Base-by-base conservation (phyloP, 2,113 vertebrate species). In the Lepisosteus oculatus region DNA sequence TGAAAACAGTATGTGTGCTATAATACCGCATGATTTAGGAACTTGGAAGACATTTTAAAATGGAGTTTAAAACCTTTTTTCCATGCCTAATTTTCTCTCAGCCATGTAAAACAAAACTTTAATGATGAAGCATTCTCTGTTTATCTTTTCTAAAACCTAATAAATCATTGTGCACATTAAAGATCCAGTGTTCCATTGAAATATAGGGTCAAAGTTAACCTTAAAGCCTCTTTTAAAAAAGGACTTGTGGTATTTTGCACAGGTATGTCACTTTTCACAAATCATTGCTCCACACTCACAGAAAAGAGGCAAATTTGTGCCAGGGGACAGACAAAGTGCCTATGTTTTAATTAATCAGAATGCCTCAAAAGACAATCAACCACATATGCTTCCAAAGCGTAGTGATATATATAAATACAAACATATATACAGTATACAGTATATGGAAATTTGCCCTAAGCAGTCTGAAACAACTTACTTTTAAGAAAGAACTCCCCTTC, bases 221-320 rank as follows among this genome's bases (percentile, higher is more conserved):
- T 72, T 77, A 79, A 69, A 72, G 70, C 43, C 70, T 69, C 61
- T 73, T 83, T 82, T 81, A 84, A 80, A 77, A 78, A 70, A 78
- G 77, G 69, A 81, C 55, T 68, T 74, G 72, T 78, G 81, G 79
- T 78, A 83, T 86, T 85, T 86, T 79, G 77, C 85, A 79, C 55
- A 69, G 51, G 11, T 82, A 80, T 83, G 78, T 62, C 78, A 78
- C 76, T 87, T 86, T 82, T 82, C 80, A 73, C 80, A 85, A 83
- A 83, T 79, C 77, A 79, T 74, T 77, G 73, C 65, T 78, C 71
- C 62, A 41, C 55, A 65, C 43, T 68, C 67, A 74, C 75, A 42
- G 59, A 41, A 51, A 47, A n/a, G 55, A 3, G 44, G 41, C n/a
- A 41, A 61, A 62, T 55, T 56, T 41, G 57, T 55, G 55, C 29